phyloP scores from a whole-genome alignment of 2,113 vertebrate species.

The Odocoileus hemionus region DNA sequence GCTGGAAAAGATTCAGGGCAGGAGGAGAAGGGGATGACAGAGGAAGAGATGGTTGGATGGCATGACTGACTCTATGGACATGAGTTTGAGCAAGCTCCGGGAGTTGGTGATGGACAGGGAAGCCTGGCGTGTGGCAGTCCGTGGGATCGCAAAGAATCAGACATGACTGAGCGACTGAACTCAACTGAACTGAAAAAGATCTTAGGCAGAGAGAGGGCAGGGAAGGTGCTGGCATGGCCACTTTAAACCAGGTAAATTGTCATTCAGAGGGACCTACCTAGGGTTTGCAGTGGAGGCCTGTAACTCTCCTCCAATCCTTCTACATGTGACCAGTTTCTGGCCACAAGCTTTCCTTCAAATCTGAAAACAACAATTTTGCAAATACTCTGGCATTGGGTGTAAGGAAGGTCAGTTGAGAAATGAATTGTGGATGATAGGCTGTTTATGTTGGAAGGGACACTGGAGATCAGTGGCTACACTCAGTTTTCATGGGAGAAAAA shows the following conservation, averaged over 20 bases:
- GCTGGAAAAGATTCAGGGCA: not conserved
- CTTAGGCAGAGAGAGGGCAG: not conserved
- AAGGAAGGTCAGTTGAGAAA: not conserved
- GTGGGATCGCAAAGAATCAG: not conserved
- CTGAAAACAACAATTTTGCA: not conserved
- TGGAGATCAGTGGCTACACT: not conserved
- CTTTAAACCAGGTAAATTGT: not conserved
- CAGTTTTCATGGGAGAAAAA: not conserved
- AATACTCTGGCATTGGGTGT: not conserved
- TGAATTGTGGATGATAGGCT: not conserved
- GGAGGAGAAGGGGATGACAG: fast-evolving
- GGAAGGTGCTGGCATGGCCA: not conserved
- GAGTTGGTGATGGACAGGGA: not conserved
- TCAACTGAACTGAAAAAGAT: not conserved
- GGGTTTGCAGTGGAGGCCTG: not conserved
- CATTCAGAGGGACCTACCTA: not conserved
- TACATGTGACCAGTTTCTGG: not conserved
- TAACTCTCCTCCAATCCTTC: not conserved
- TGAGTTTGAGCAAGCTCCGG: not conserved
- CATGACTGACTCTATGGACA: not conserved
- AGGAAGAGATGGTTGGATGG: not conserved
- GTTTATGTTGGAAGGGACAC: not conserved
- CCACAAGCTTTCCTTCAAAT: not conserved
- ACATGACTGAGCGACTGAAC: not conserved
- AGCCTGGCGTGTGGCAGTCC: not conserved